A percentile compares a stretch with the other conserved stretches of the same genome.
phyloP scores from a whole-genome alignment of 2,888 invertebrate species.

The Drosophila meridionalis region DNA sequence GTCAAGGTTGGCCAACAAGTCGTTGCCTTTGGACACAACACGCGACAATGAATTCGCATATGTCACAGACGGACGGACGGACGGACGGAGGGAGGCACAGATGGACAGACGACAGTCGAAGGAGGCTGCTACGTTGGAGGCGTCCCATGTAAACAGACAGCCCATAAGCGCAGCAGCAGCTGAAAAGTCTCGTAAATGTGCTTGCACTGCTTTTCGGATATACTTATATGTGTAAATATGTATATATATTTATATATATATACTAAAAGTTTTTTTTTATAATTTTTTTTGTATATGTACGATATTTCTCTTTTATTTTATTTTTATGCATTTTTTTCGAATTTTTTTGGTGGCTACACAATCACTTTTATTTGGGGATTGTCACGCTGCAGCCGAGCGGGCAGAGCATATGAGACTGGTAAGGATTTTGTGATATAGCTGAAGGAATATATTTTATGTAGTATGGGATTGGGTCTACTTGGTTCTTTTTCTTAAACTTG shows the following conservation, averaged over 20 bases:
- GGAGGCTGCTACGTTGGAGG: constrained; percentile 40
- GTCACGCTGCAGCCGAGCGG: constrained; percentile 49
- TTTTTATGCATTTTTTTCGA: constrained; percentile 18
- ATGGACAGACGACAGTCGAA: constrained; percentile 22
- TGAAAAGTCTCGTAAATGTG: constrained; percentile 65
- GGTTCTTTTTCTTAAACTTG: no score
- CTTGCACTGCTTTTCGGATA: constrained; percentile 37
- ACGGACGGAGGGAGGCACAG: neutral
- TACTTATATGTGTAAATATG: constrained; percentile 2
- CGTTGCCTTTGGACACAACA: constrained; percentile 55
- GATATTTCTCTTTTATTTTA: constrained; percentile 18
- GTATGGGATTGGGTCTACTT: no score
- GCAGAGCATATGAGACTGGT: constrained; percentile 14
- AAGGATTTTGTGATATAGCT: neutral
- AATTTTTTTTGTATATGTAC: neutral
- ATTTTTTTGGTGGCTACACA: constrained; percentile 53
- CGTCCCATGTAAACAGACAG: constrained; percentile 65
- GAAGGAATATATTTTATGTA: neutral
- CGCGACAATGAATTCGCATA: constrained; percentile 83
- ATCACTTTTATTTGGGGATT: constrained; percentile 77
- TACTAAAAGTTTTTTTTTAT: no score
- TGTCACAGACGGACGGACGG: constrained; percentile 61
- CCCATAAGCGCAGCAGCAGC: constrained; percentile 59
- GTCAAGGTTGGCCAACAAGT: constrained; percentile 68
- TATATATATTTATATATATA: constrained; percentile 10